Base-by-base conservation (phyloP, 2,888 invertebrate species). In the Synergus laeviventris region DNA sequence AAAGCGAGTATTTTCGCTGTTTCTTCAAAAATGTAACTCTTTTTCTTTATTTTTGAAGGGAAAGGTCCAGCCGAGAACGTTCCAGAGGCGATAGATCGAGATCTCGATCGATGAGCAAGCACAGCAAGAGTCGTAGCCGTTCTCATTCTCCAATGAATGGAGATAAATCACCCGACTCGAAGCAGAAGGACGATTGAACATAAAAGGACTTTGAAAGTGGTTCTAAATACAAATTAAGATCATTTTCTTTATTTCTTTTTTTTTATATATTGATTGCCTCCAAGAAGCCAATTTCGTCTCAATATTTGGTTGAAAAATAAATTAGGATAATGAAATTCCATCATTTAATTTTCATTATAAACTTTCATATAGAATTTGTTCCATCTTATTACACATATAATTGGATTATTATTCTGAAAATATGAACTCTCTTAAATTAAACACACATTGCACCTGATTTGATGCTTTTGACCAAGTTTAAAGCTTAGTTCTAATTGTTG, bases 61-160 rank as follows among this genome's bases (percentile, higher is more conserved):
- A 91, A 84, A 88, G 91, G 83, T 90, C 90, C 75, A 91, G 91
- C 81, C 90, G 90, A 74, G 91, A 91, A 76, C 88, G 91, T 74
- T 91, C 91, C 60, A 84, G 90, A 70, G 91, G 89, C 38, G 90
- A 90, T 79, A 84, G 90, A 84, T 91, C 91, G 39, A 86, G 91
- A 84, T 91, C 91, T 24, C 87, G 90, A 31, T 91, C 91, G 11
- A 86, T 85, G 49, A 91, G 91, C 81, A 91, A 91, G 86, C 91
- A 91, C 84, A 91, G 91, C 84, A 91, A 91, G 83, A 91, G 91
- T 66, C 90, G 86, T 78, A 91, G 90, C 78, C 90, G 87, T 64
- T 90, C 91, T 14, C 87, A 85, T 78, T 90, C 91, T 8, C 91
- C 91, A n/a, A 90, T 91, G 89, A 91, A 91, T 75, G 91, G 91